Conservation (phyloP, 2,113 vertebrate species). For the Nesogale talazaci region DNA sequence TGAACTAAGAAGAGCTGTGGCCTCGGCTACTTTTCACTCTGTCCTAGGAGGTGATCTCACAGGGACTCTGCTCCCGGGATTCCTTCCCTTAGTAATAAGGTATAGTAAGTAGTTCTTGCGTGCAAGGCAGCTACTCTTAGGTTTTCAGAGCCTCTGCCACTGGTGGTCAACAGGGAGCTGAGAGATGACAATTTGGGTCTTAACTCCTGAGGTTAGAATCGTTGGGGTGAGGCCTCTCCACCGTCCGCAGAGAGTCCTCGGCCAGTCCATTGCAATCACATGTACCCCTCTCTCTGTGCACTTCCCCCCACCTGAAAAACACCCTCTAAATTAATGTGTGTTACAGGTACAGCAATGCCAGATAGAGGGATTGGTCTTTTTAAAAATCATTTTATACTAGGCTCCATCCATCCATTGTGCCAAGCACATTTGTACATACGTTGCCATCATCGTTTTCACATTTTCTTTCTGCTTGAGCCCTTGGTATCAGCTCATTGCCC, state of each 20-base stretch:
- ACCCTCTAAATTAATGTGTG: too few species aligned
- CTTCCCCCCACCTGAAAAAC: neutral
- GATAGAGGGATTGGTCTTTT: too few species aligned
- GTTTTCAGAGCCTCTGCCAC: neutral
- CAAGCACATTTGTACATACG: too few species aligned
- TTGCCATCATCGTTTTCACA: too few species aligned
- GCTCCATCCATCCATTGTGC: too few species aligned
- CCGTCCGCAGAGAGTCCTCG: neutral
- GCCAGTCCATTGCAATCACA: neutral
- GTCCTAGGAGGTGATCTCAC: neutral
- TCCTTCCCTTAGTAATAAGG: neutral
- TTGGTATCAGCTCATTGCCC: too few species aligned
- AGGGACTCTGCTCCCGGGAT: neutral
- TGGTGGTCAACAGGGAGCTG: neutral
- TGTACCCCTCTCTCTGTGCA: neutral
- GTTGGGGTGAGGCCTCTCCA: neutral
- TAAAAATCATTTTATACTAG: too few species aligned
- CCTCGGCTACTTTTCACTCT: neutral
- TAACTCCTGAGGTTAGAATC: neutral
- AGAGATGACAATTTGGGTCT: conserved; percentile 9
- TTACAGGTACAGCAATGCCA: too few species aligned
- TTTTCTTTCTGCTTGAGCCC: too few species aligned
- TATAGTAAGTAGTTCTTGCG: neutral
- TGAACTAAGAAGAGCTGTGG: neutral
- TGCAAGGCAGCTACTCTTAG: neutral